These are phyloP conservation scores for Solea solea DNA, from an alignment of 2,113 vertebrate genomes.

Conservation along the genomic window DNA sequence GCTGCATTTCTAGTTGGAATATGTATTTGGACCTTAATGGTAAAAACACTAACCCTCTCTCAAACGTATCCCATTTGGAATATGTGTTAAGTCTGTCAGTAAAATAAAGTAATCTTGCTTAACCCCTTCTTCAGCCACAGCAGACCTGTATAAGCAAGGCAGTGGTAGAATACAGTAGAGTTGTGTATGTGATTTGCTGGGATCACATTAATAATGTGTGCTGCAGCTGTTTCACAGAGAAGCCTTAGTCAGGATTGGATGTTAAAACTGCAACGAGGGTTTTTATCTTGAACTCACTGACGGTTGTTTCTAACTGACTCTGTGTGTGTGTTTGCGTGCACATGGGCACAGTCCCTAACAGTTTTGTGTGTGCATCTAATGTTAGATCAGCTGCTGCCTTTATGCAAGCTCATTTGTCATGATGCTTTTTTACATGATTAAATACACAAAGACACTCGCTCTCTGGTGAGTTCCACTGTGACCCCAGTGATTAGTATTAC, in stretches of 20 bases:
- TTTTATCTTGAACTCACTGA: slow-evolving; percentile 3
- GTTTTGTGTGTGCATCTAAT: slow-evolving; percentile 1
- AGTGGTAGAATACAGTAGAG: not conserved
- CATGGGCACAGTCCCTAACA: not conserved
- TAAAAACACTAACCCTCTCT: not conserved
- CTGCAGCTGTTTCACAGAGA: slow-evolving; percentile 29
- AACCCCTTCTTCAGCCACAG: slow-evolving; percentile 26
- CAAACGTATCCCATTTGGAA: not conserved
- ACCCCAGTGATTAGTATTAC: no score
- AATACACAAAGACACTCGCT: no score
- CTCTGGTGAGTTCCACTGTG: no score
- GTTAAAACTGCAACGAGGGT: slow-evolving; percentile 7
- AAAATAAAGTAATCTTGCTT: slow-evolving; percentile 8
- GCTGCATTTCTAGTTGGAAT: not conserved
- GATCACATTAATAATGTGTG: slow-evolving; percentile 13
- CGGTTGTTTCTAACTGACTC: not conserved
- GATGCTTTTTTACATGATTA: slow-evolving; percentile 19
- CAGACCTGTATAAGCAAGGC: slow-evolving; percentile 15
- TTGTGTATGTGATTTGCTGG: slow-evolving; percentile 2
- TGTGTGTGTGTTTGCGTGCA: not conserved
- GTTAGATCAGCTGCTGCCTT: slow-evolving; percentile 20
- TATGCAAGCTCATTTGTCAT: slow-evolving; percentile 5
- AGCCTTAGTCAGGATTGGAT: slow-evolving; percentile 16
- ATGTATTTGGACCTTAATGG: not conserved
- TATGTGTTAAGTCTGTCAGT: slow-evolving; percentile 1